Evolutionary conservation across 2,888 invertebrate genomes (phyloP), one percentile per base, ranked within the genome.

Genomic region (Ephialtes manifestator): DNA sequence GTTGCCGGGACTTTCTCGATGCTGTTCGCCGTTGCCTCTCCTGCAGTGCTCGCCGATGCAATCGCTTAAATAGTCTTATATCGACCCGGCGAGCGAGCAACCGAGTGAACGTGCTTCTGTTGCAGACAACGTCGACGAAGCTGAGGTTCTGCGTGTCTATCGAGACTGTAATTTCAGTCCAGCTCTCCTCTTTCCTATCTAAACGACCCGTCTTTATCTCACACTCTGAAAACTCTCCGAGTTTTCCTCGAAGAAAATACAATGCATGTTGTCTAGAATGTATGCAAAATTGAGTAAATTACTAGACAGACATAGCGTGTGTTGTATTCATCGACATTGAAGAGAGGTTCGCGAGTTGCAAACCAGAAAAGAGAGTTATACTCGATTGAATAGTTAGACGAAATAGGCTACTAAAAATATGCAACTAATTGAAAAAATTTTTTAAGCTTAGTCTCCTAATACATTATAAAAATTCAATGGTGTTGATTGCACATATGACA

Each of bases 1-100:
- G 93, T 92, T 92, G 91, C 90, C 90, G 88, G 89, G 90, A 93
- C 93, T 93, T 92, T 93, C 93, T 91, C 93, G 92, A 89, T 87
- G 89, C 89, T 89, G 86, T 71, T 80, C 76, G 84, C 79, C 83
- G 83, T 87, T 84, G 74, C 48, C 78, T 86, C 72, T 78, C 87
- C 81, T 67, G 83, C 88, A 85, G 88, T 77, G 86, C 83, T 86
- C 70, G 82, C 84, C 92, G 92, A 92, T 93, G 93, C 93, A 92
- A 92, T 92, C 91, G 89, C 90, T 92, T 88, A 90, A 92, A 91
- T 83, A 89, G 89, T 88, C 88, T 87, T 85, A 81, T 85, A 89
- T 88, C 89, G 88, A 87, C 77, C 78, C 85, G 76, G 20, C 51
- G 60, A 46, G 11, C 48, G 71, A 67, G 51, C 83, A 77, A 83